Conservation (phyloP, 2,113 vertebrate species). For the Barnardius zonarius region DNA sequence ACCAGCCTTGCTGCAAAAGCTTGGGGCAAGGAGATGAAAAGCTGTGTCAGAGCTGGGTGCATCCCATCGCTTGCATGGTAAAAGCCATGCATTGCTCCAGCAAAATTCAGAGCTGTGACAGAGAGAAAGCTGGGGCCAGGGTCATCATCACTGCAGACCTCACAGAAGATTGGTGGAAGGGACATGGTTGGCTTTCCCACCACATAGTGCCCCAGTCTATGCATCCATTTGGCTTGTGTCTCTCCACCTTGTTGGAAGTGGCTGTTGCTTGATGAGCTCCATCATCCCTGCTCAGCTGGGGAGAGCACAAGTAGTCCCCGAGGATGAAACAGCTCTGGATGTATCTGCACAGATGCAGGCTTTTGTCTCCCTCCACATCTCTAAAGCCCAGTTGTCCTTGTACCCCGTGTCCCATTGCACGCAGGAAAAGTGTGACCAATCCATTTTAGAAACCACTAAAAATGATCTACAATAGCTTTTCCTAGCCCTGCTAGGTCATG, state of each 20-base stretch:
- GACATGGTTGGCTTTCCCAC: accelerated
- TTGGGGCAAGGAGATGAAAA: not conserved
- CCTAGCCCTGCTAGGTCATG: slow-evolving; percentile 50
- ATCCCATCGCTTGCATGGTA: not conserved
- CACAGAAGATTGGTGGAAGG: not conserved
- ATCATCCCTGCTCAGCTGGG: not conserved
- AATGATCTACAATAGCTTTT: slow-evolving; percentile 59
- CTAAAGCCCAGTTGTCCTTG: not conserved
- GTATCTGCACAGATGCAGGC: not conserved
- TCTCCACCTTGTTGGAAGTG: not conserved
- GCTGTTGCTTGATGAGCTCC: not conserved
- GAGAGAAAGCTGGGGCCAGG: not conserved
- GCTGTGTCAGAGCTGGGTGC: accelerated
- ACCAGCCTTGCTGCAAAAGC: not conserved
- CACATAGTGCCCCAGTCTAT: not conserved
- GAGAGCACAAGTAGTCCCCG: not conserved
- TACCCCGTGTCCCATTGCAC: not conserved
- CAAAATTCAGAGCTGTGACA: not conserved
- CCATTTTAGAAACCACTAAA: slow-evolving; percentile 54
- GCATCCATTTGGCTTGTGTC: not conserved
- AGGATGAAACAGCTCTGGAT: not conserved
- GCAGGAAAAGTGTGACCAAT: slow-evolving; percentile 25
- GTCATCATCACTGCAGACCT: not conserved
- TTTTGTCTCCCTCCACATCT: not conserved
- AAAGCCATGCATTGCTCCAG: not conserved